These are phyloP conservation scores for Lethrus apterus DNA, from an alignment of 1,140 invertebrate species.

Conservation along the genomic window DNA sequence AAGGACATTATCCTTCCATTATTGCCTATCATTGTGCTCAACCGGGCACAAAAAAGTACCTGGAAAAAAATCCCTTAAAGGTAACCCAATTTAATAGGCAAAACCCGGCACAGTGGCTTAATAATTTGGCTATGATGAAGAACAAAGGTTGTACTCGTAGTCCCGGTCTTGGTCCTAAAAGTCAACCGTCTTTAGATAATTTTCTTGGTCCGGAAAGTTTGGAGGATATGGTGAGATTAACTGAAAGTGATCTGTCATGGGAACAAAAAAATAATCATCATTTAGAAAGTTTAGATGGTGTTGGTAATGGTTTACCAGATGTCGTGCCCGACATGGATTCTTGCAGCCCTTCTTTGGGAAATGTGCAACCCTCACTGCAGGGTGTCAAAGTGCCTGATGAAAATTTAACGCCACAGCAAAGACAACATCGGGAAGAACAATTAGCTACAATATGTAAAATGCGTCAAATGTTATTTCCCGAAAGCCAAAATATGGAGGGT, in stretches of 20 bases:
- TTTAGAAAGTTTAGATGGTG: conserved; percentile 35
- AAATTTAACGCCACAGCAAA: conserved; percentile 92
- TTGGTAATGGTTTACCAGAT: conserved; percentile 38
- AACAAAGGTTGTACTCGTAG: conserved; percentile 56
- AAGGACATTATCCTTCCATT: conserved; percentile 83
- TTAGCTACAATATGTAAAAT: conserved; percentile 87
- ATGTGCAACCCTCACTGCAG: conserved; percentile 54
- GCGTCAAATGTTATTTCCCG: conserved; percentile 85
- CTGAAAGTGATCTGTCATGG: conserved; percentile 38
- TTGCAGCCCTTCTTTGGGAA: conserved; percentile 47
- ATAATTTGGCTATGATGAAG: conserved; percentile 69
- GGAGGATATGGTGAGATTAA: conserved; percentile 45
- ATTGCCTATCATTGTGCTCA: conserved; percentile 93
- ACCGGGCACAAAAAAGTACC: conserved; percentile 88
- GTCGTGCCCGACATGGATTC: conserved; percentile 38
- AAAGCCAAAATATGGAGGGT: conserved; percentile 49
- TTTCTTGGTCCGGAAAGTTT: conserved; percentile 46
- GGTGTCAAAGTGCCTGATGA: conserved; percentile 91
- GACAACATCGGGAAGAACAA: conserved; percentile 86
- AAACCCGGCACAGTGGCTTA: conserved; percentile 73
- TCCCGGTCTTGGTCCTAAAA: conserved; percentile 32
- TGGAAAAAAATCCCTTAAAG: conserved; percentile 90
- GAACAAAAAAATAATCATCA: conserved; percentile 40
- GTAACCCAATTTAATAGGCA: conserved; percentile 78
- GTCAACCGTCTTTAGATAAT: conserved; percentile 39